These are phyloP conservation scores for Ditula angustiorana DNA, from an alignment of 2,888 invertebrate species.

Conservation along the genomic window DNA sequence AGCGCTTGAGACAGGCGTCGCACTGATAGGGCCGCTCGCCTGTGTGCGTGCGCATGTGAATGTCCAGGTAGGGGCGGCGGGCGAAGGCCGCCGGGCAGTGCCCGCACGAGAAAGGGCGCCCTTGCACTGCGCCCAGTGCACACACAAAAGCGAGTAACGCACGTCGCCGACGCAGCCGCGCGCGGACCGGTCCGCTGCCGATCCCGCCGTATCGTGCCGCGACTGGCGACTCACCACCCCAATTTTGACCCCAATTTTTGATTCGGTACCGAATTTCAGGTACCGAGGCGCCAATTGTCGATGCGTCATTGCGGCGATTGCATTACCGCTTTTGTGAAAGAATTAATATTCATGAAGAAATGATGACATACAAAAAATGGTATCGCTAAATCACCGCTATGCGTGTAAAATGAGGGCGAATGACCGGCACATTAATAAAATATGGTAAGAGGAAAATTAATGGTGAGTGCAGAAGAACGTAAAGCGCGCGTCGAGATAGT, in stretches of 20 bases:
- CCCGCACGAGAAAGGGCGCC: slow-evolving; percentile 79
- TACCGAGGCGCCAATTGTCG: slow-evolving; percentile 56
- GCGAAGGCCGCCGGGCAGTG: slow-evolving; percentile 80
- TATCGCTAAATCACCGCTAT: slow-evolving; percentile 68
- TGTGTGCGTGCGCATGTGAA: slow-evolving; percentile 84
- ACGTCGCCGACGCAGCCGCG: slow-evolving; percentile 77
- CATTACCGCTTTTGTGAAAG: slow-evolving; percentile 85
- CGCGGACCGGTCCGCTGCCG: slow-evolving; percentile 66
- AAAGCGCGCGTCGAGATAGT: slow-evolving; percentile 74
- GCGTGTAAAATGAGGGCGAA: slow-evolving; percentile 65
- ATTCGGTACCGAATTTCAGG: slow-evolving; percentile 54
- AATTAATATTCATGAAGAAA: slow-evolving; percentile 83
- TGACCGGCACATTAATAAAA: slow-evolving; percentile 64
- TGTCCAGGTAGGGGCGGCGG: slow-evolving; percentile 82
- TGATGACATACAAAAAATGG: slow-evolving; percentile 71
- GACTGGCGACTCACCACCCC: slow-evolving; percentile 53
- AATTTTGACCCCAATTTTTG: slow-evolving; percentile 69
- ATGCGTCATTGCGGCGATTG: slow-evolving; percentile 82
- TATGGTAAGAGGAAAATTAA: slow-evolving; percentile 63
- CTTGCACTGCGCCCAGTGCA: slow-evolving; percentile 84
- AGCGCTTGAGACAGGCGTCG: slow-evolving; percentile 91
- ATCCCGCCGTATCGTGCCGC: slow-evolving; percentile 53
- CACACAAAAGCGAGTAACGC: slow-evolving; percentile 86
- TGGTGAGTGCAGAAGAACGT: slow-evolving; percentile 76
- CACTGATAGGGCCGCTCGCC: slow-evolving; percentile 89